phyloP scores from a whole-genome alignment of 2,113 vertebrate species.

The Zosterops lateralis region DNA sequence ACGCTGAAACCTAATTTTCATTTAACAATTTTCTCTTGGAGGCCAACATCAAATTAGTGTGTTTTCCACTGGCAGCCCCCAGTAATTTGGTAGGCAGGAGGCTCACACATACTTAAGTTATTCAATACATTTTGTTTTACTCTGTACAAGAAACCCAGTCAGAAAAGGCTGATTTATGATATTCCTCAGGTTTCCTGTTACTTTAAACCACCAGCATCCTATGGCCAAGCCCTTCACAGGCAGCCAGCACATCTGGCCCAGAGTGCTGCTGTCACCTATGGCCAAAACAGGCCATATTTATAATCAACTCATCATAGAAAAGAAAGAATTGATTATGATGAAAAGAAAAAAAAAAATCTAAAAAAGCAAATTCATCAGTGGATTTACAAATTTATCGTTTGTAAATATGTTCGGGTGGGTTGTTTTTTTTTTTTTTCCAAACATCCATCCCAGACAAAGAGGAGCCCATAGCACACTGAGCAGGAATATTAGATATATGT shows the following conservation, averaged over 20 bases:
- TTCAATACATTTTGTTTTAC: slow-evolving; percentile 71
- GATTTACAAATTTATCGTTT: not conserved
- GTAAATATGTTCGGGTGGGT: not conserved
- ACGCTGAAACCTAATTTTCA: slow-evolving; percentile 53
- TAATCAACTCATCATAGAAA: slow-evolving; percentile 3
- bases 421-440: not conserved
- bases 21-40: slow-evolving; percentile 52
- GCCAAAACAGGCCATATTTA: slow-evolving; percentile 1
- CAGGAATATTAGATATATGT: not conserved
- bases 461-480: fast-evolving
- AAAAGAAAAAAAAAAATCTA: not conserved
- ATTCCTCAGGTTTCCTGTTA: slow-evolving; percentile 74
- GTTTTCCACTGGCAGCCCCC: slow-evolving; percentile 53
- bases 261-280: slow-evolving; percentile 1
- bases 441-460: not conserved
- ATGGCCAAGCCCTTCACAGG: slow-evolving; percentile 50
- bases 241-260: slow-evolving; percentile 64
- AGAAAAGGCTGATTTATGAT: slow-evolving; percentile 73
- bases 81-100: slow-evolving; percentile 52
- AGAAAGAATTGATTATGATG: slow-evolving; percentile 8
- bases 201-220: slow-evolving; percentile 60
- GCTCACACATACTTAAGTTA: slow-evolving; percentile 57
- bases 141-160: slow-evolving; percentile 68
- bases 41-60: slow-evolving; percentile 50
- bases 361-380: not conserved